Percentiles rank a stretch among this genome's conserved stretches.
Evolutionary conservation across 1,140 invertebrate species (phyloP).

Genomic region (Mycetomoellerius zeteki): DNA sequence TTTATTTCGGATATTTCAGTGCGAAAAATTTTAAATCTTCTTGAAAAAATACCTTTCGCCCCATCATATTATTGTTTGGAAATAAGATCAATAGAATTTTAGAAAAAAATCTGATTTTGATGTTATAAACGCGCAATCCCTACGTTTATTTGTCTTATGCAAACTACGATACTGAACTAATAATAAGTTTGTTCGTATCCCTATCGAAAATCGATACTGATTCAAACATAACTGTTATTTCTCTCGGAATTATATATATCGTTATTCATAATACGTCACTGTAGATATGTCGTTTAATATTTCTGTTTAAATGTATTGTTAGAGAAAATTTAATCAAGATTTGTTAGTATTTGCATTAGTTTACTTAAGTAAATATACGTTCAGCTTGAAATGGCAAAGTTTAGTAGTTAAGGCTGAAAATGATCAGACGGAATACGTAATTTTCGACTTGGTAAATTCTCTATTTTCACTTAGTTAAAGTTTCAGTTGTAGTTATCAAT

Average conservation of each 20-base stretch:
- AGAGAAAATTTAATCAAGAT: constrained; percentile 25
- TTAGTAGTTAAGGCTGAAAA: constrained; percentile 32
- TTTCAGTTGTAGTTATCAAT: constrained; percentile 13
- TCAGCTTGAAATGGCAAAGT: constrained; percentile 9
- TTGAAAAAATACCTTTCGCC: background rate
- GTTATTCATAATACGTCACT: background rate
- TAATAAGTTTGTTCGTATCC: background rate
- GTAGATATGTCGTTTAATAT: constrained; percentile 6
- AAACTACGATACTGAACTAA: background rate
- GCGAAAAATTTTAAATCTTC: background rate
- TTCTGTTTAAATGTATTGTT: background rate
- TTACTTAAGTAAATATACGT: background rate
- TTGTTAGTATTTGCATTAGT: constrained; percentile 14
- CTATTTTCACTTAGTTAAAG: background rate
- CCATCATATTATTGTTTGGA: background rate
- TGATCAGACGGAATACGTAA: constrained; percentile 43
- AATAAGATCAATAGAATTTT: background rate
- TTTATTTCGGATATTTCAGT: background rate
- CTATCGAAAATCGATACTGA: background rate
- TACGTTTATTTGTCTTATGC: background rate
- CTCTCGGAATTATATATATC: background rate
- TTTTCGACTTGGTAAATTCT: constrained; percentile 17
- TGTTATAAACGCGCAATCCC: background rate
- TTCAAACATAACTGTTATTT: background rate
- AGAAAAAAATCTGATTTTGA: background rate